A percentile compares a stretch with the other conserved stretches of the same genome.
Conservation (phyloP, 2,797 vertebrate genomes). For the Enteromius mattozi region DNA sequence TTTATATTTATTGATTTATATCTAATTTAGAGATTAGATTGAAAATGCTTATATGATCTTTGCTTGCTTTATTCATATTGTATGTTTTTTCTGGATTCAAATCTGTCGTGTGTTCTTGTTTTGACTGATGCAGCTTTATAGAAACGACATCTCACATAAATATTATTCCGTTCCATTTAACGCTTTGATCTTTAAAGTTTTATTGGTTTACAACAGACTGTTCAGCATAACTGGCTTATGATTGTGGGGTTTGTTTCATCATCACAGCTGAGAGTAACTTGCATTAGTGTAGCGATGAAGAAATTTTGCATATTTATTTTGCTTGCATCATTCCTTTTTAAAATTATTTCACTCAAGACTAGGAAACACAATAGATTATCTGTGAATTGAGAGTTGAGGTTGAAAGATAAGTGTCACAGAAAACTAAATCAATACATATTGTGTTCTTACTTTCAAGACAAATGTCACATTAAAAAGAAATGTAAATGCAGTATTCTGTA, state of each 20-base stretch:
- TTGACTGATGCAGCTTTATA: slow-evolving; percentile 9
- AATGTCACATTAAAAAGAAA: not conserved
- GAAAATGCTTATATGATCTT: slow-evolving; percentile 9
- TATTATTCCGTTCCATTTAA: not conserved
- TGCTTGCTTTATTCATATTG: not conserved
- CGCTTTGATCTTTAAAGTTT: not conserved
- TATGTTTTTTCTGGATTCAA: not conserved
- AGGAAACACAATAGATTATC: slow-evolving; percentile 11
- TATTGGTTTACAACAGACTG: not conserved
- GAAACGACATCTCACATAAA: not conserved
- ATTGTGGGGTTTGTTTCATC: not conserved
- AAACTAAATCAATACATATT: not conserved
- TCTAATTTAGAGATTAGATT: slow-evolving; percentile 26
- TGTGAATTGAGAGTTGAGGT: not conserved
- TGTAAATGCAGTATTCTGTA: slow-evolving; percentile 70
- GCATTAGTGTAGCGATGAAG: not conserved
- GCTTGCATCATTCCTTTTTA: not conserved
- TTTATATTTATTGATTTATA: slow-evolving; percentile 45
- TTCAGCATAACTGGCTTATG: slow-evolving; percentile 3
- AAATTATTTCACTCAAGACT: not conserved
- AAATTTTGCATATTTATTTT: slow-evolving; percentile 28
- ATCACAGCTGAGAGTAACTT: slow-evolving; percentile 10
- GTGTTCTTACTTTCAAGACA: slow-evolving; percentile 23
- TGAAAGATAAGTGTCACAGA: not conserved
- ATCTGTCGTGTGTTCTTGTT: not conserved